phyloP scores from a whole-genome alignment of 2,113 vertebrate genomes.

The Lates calcarifer region DNA sequence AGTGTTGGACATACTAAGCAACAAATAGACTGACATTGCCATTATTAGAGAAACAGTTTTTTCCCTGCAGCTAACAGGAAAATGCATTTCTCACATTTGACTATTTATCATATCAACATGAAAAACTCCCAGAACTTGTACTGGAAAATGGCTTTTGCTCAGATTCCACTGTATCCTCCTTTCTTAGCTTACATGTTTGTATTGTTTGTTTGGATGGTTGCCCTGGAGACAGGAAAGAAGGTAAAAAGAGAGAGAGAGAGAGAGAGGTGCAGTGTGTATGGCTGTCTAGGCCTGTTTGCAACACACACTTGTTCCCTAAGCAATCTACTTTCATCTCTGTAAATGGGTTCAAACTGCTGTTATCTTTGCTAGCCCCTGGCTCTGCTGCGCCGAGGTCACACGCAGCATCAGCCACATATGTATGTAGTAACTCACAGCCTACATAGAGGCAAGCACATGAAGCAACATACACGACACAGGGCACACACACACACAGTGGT shows the following conservation, averaged over 20 bases:
- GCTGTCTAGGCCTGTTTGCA: too few species aligned
- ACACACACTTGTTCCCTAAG: too few species aligned
- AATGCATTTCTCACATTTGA: background rate
- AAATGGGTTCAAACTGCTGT: too few species aligned
- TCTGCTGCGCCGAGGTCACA: too few species aligned
- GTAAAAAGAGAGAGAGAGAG: background rate
- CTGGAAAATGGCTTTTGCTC: background rate
- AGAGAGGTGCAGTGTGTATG: background rate
- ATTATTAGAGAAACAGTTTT: background rate
- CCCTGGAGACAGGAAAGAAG: slow-evolving; percentile 7
- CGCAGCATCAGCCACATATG: too few species aligned
- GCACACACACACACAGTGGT: too few species aligned
- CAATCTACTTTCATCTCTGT: too few species aligned
- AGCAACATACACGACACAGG: too few species aligned
- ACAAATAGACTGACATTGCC: background rate
- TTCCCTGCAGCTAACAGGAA: background rate
- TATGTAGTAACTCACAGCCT: too few species aligned
- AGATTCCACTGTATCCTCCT: background rate
- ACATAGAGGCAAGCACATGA: too few species aligned
- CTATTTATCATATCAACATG: background rate
- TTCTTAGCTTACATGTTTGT: background rate
- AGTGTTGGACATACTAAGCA: background rate
- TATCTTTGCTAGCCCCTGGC: too few species aligned
- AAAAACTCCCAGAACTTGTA: background rate
- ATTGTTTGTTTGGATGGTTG: slow-evolving; percentile 14